Evolutionary conservation across 2,113 vertebrate species (phyloP).

Genomic region (Toxotes chatareus): DNA sequence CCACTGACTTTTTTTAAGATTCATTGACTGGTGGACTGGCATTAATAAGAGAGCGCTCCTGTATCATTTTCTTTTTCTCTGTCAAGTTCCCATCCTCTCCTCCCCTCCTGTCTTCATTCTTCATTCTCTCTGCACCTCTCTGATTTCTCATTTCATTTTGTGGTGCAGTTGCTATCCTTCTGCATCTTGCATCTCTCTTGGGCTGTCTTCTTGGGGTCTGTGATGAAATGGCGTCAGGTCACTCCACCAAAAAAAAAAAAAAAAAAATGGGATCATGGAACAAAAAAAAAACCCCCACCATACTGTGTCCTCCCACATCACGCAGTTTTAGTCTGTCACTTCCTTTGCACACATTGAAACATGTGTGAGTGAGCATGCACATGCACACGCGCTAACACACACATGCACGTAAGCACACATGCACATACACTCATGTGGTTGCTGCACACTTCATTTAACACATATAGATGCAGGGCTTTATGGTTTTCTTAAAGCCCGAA

Average conservation of each 20-base stretch:
- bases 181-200: constrained; percentile 85
- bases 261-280: constrained; percentile 46
- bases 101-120: constrained; percentile 49
- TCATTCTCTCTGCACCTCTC: constrained; percentile 63
- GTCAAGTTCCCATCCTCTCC: constrained; percentile 49
- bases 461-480: constrained; percentile 77
- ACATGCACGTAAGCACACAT: constrained; percentile 16
- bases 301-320: constrained; percentile 63
- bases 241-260: constrained; percentile 70
- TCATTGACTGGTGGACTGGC: constrained; percentile 62
- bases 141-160: constrained; percentile 75
- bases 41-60: constrained; percentile 59
- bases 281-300: constrained; percentile 42
- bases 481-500: constrained; percentile 78
- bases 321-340: constrained; percentile 74
- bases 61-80: constrained; percentile 60
- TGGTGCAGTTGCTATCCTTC: constrained; percentile 66
- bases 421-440: constrained; percentile 52
- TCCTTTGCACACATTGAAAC: constrained; percentile 67
- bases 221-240: constrained; percentile 89
- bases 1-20: constrained; percentile 50
- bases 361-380: constrained; percentile 61
- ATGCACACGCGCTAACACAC: constrained; percentile 1
- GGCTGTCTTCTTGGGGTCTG: constrained; percentile 88
- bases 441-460: constrained; percentile 79